Percentiles rank a stretch among this genome's conserved stretches.
phyloP scores from a whole-genome alignment of 1,140 invertebrate genomes.

The Cheumatopsyche charites region DNA sequence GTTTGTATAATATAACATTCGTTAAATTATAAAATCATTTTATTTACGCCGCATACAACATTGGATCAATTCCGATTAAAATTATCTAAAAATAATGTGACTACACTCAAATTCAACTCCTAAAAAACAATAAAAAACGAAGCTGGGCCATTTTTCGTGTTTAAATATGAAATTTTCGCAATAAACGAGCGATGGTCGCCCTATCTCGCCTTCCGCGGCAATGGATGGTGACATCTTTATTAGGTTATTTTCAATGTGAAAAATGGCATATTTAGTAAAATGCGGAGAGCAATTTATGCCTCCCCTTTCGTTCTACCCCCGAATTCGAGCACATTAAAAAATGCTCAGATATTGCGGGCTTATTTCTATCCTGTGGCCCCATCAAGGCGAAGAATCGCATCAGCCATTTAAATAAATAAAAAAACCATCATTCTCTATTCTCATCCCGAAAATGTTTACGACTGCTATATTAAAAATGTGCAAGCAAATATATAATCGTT shows the following conservation, averaged over 20 bases:
- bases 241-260: slow-evolving; percentile 49
- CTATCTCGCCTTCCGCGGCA: slow-evolving; percentile 33
- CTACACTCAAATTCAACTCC: too few relatives aligned
- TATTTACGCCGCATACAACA: too few relatives aligned
- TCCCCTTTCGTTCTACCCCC: slow-evolving; percentile 7
- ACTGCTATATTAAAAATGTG: too few relatives aligned
- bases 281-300: slow-evolving; percentile 38
- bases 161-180: too few relatives aligned
- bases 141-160: too few relatives aligned
- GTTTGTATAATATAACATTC: not conserved
- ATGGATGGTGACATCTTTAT: slow-evolving; percentile 49
- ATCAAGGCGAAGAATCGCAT: slow-evolving; percentile 10
- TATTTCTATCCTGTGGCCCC: slow-evolving; percentile 20
- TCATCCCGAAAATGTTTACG: too few relatives aligned
- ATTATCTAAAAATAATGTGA: too few relatives aligned
- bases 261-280: slow-evolving; percentile 48
- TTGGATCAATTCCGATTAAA: too few relatives aligned
- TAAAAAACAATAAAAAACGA: not conserved
- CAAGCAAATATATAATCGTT: too few relatives aligned
- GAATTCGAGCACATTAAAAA: slow-evolving; percentile 39
- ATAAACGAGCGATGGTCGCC: slow-evolving; percentile 33
- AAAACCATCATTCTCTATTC: not conserved
- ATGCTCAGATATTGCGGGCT: slow-evolving; percentile 35
- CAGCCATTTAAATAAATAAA: slow-evolving; percentile 19
- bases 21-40: not conserved